Percentiles rank a stretch among this genome's conserved stretches.
Conservation (phyloP, 2,797 vertebrate genomes). For the Brachyalestes nurse region DNA sequence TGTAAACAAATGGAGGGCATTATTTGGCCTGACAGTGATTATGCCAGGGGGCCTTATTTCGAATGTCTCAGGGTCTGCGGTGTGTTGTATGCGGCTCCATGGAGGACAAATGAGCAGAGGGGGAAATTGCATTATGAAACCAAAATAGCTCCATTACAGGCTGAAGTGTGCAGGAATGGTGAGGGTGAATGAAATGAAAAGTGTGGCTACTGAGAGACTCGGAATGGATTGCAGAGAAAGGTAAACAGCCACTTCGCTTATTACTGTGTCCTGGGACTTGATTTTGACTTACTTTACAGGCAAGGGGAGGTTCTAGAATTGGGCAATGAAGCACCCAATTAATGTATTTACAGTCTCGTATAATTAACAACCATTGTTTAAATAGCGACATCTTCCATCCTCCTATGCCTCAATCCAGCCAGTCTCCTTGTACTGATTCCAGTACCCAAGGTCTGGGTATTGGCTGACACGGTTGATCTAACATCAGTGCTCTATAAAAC, state of each 20-base stretch:
- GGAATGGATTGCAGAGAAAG: slow-evolving; percentile 13
- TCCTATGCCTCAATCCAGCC: not conserved
- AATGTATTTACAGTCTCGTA: not conserved
- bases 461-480: not conserved
- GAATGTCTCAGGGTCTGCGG: slow-evolving; percentile 47
- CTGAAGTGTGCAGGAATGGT: slow-evolving; percentile 46
- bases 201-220: slow-evolving; percentile 27
- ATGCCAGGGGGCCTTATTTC: slow-evolving; percentile 48
- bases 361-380: not conserved
- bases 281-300: slow-evolving; percentile 13
- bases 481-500: not conserved
- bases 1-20: slow-evolving; percentile 58
- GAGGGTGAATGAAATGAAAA: slow-evolving; percentile 25
- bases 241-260: slow-evolving; percentile 35
- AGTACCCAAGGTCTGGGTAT: not conserved
- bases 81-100: slow-evolving; percentile 42
- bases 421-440: not conserved
- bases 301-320: not conserved
- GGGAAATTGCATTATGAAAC: slow-evolving; percentile 58
- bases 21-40: slow-evolving; percentile 58
- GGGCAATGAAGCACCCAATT: not conserved
- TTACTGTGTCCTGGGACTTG: not conserved
- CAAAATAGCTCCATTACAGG: slow-evolving; percentile 55
- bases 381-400: not conserved
- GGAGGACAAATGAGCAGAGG: slow-evolving; percentile 48